A percentile compares a stretch with the other conserved stretches of the same genome.
Conservation (phyloP, 2,888 invertebrate genomes). For the Apotomis turbidana region DNA sequence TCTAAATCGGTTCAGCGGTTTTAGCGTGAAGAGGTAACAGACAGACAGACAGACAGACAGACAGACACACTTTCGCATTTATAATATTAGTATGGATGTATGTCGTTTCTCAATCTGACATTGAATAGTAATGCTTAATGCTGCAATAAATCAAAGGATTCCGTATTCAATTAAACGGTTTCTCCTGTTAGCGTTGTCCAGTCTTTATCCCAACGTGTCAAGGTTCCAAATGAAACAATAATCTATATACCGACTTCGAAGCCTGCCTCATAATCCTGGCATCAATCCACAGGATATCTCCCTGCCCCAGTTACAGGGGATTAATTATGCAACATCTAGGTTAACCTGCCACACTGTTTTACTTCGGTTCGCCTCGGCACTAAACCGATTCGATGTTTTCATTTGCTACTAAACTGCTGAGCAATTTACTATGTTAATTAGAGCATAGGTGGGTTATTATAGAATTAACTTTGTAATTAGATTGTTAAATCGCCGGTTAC, state of each 20-base stretch:
- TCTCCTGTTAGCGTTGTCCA: background rate
- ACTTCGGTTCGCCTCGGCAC: constrained; percentile 4
- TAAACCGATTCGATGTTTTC: constrained; percentile 26
- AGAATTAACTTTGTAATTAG: constrained; percentile 20
- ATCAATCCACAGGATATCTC: constrained; percentile 29
- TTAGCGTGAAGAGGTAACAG: too few species aligned
- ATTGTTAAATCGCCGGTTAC: constrained; percentile 3
- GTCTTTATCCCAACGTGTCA: background rate
- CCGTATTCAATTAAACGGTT: background rate
- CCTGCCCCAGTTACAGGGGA: constrained; percentile 33
- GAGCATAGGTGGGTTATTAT: constrained; percentile 24
- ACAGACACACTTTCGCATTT: too few species aligned
- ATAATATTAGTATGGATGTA: too few species aligned
- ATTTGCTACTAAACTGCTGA: constrained; percentile 17
- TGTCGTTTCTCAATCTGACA: background rate
- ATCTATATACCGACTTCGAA: constrained; percentile 4
- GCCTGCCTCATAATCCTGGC: constrained; percentile 25
- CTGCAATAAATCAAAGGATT: constrained; percentile 1
- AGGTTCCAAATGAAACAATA: constrained; percentile 13
- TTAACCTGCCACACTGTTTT: constrained; percentile 32
- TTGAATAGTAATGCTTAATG: background rate
- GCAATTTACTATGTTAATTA: constrained; percentile 23
- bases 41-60: too few species aligned
- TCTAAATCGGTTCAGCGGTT: too few species aligned
- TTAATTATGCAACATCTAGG: constrained; percentile 40